phyloP scores from a whole-genome alignment of 2,113 vertebrate species.

The Leptosomus discolor region DNA sequence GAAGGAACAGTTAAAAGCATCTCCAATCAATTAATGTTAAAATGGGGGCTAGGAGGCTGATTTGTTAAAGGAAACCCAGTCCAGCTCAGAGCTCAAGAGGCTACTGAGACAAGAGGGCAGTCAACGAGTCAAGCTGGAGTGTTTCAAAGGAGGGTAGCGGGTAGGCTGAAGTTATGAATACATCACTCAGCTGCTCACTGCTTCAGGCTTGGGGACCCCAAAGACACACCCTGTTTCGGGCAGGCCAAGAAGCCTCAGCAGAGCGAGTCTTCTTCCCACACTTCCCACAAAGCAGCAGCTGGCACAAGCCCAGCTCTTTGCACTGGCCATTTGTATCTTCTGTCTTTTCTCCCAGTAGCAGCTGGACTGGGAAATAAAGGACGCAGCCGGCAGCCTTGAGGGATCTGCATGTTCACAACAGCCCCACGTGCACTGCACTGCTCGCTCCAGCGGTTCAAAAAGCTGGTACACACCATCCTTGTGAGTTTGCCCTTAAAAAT shows the following conservation, averaged over 20 bases:
- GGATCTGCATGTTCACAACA: neutral
- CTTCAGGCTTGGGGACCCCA: neutral
- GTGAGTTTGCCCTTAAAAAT: neutral
- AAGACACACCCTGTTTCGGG: neutral
- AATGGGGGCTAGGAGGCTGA: conserved; percentile 32
- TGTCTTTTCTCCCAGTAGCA: neutral
- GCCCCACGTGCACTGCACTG: neutral
- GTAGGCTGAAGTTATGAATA: neutral
- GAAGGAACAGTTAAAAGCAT: conserved; percentile 70
- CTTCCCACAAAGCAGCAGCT: neutral
- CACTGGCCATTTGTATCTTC: neutral
- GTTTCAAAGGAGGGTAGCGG: neutral
- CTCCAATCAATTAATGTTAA: conserved; percentile 70
- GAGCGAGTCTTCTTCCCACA: neutral
- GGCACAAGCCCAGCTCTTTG: neutral
- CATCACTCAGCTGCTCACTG: neutral
- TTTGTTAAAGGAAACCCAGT: conserved; percentile 56
- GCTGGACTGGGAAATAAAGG: neutral
- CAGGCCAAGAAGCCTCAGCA: neutral
- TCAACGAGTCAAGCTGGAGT: neutral
- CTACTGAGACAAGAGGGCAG: neutral
- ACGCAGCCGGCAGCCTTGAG: neutral
- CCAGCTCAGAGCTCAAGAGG: neutral
- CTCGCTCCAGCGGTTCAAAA: neutral
- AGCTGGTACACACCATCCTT: neutral